Evolutionary conservation across 2,888 invertebrate genomes (phyloP).

Genomic region (Hymenopus coronatus): DNA sequence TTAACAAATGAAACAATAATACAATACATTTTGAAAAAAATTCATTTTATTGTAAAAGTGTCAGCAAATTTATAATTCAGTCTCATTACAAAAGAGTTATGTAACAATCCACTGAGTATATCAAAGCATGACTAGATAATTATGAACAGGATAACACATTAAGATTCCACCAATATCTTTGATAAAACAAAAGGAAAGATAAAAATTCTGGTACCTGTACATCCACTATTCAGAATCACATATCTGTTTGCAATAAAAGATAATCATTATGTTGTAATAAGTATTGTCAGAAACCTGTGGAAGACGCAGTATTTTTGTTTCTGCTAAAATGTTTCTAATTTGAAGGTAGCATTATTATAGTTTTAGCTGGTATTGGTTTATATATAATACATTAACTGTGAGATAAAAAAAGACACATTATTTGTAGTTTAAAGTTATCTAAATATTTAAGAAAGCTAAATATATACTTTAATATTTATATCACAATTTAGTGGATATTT

Average conservation of each 20-base stretch:
- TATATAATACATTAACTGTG: neutral
- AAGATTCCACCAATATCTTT: neutral
- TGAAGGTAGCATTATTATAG: neutral
- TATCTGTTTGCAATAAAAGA: neutral
- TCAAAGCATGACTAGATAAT: neutral
- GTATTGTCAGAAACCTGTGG: neutral
- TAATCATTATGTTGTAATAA: neutral
- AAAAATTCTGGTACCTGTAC: neutral
- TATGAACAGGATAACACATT: neutral
- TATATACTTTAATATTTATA: neutral
- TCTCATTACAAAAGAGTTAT: neutral
- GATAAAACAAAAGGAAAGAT: neutral
- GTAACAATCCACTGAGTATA: neutral
- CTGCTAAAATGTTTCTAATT: neutral
- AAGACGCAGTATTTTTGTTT: neutral
- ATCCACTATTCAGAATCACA: neutral
- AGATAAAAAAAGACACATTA: neutral
- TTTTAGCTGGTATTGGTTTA: neutral
- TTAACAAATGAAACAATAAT: too few species aligned
- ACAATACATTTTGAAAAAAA: neutral
- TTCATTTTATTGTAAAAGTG: neutral
- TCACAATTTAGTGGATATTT: neutral
- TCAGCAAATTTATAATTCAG: slow-evolving; percentile 3
- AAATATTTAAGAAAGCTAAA: neutral
- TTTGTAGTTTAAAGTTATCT: neutral